Percentiles rank a stretch among this genome's conserved stretches.
These are phyloP conservation scores for Agonopterix arenella DNA, from an alignment of 2,888 invertebrate species.

Conservation along the genomic window DNA sequence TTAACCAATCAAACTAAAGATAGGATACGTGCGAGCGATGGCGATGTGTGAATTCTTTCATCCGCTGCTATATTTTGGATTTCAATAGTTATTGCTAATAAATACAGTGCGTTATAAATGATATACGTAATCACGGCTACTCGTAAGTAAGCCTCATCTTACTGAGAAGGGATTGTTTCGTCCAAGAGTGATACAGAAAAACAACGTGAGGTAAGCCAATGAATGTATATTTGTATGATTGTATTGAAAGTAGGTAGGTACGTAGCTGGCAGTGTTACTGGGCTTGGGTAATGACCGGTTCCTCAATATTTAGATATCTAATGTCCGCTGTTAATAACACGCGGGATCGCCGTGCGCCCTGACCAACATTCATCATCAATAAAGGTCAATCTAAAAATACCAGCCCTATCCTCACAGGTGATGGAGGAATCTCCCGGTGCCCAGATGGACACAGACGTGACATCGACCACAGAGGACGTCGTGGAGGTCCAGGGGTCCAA, in stretches of 20 bases:
- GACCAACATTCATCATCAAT: slow-evolving; percentile 16
- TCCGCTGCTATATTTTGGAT: slow-evolving; percentile 43
- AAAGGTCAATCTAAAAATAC: slow-evolving; percentile 44
- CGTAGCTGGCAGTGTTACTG: slow-evolving; percentile 38
- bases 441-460: slow-evolving; percentile 63
- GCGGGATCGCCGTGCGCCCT: slow-evolving; percentile 13
- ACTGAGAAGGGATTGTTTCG: slow-evolving; percentile 5
- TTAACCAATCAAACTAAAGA: slow-evolving; percentile 19
- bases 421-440: slow-evolving; percentile 60
- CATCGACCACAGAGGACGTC: slow-evolving; percentile 55
- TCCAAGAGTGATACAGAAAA: slow-evolving; percentile 14
- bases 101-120: slow-evolving; percentile 15
- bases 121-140: slow-evolving; percentile 7
- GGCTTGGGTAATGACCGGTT: slow-evolving; percentile 64
- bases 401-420: slow-evolving; percentile 41
- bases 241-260: slow-evolving; percentile 60
- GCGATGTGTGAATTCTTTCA: slow-evolving; percentile 48
- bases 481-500: slow-evolving; percentile 44
- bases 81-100: slow-evolving; percentile 4
- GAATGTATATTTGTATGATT: slow-evolving; percentile 56
- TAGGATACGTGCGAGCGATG: slow-evolving; percentile 37
- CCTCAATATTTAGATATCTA: slow-evolving; percentile 37
- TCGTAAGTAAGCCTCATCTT: slow-evolving; percentile 5
- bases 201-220: slow-evolving; percentile 53
- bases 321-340: slow-evolving; percentile 23